These are phyloP conservation scores for Cephus sareptanus DNA, from an alignment of 2,888 invertebrate species.

Conservation along the genomic window DNA sequence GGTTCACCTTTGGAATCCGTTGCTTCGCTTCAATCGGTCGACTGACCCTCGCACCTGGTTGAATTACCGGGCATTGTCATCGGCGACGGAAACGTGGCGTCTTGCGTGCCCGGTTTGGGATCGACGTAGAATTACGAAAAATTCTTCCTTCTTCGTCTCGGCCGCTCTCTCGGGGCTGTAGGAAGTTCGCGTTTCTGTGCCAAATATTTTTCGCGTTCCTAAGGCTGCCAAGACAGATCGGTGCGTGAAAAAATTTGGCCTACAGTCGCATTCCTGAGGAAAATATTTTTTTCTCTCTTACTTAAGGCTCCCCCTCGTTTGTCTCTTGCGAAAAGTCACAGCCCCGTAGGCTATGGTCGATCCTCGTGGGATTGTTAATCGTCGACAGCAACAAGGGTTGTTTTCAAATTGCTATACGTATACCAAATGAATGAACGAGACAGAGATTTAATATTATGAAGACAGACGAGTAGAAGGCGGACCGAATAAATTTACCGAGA, in stretches of 20 bases:
- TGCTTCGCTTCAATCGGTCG: too few relatives aligned
- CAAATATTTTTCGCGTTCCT: slow-evolving; percentile 24
- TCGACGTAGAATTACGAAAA: background rate
- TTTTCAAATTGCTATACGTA: background rate
- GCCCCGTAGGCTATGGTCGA: background rate
- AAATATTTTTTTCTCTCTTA: background rate
- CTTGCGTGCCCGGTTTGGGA: background rate
- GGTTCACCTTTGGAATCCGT: background rate
- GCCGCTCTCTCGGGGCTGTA: slow-evolving; percentile 1
- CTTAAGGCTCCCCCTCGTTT: background rate
- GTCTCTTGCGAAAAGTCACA: background rate
- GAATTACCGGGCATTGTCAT: background rate
- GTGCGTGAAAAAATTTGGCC: slow-evolving; percentile 1
- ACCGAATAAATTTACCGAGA: slow-evolving; percentile 13
- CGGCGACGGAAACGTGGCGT: background rate
- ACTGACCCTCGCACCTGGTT: background rate
- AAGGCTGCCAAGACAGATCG: slow-evolving; percentile 21
- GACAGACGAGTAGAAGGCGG: background rate
- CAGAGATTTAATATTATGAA: background rate
- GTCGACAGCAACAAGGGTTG: background rate
- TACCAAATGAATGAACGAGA: background rate
- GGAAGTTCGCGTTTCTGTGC: slow-evolving; percentile 27
- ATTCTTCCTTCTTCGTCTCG: background rate
- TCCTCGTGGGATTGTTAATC: background rate
- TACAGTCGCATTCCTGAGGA: background rate